Percentiles rank a stretch among this genome's conserved stretches.
These are phyloP conservation scores for Caranx ignobilis DNA, from an alignment of 2,113 vertebrate genomes.

Conservation along the genomic window DNA sequence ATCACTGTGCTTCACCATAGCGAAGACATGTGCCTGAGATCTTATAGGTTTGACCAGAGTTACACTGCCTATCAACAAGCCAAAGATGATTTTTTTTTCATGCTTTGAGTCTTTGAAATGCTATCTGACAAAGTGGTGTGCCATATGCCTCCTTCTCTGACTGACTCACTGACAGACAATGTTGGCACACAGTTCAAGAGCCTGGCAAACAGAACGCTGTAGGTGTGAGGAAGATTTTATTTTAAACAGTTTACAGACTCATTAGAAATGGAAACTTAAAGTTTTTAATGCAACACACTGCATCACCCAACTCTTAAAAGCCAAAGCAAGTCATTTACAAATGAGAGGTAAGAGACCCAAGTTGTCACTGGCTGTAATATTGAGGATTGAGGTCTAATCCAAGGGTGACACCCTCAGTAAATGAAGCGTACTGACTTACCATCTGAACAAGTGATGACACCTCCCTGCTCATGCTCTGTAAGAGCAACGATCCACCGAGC, in stretches of 20 bases:
- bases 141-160: too few species aligned
- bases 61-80: too few species aligned
- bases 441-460: constrained; percentile 77
- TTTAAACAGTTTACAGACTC: neutral
- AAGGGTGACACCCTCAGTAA: neutral
- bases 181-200: neutral
- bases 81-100: too few species aligned
- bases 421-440: constrained; percentile 77
- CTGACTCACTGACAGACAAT: too few species aligned
- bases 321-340: neutral
- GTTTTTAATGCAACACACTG: constrained; percentile 4
- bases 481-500: constrained; percentile 92
- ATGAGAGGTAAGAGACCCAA: neutral
- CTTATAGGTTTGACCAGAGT: too few species aligned
- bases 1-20: too few species aligned
- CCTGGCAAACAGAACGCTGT: neutral
- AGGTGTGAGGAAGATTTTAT: neutral
- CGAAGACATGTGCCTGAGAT: too few species aligned
- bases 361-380: neutral
- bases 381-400: neutral
- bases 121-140: too few species aligned
- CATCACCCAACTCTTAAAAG: neutral
- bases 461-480: constrained; percentile 76
- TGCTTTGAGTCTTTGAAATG: too few species aligned
- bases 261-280: constrained; percentile 17